A percentile compares a stretch with the other conserved stretches of the same genome.
These are phyloP conservation scores for Mesocricetus auratus DNA, from an alignment of 2,113 vertebrate species.

Conservation along the genomic window DNA sequence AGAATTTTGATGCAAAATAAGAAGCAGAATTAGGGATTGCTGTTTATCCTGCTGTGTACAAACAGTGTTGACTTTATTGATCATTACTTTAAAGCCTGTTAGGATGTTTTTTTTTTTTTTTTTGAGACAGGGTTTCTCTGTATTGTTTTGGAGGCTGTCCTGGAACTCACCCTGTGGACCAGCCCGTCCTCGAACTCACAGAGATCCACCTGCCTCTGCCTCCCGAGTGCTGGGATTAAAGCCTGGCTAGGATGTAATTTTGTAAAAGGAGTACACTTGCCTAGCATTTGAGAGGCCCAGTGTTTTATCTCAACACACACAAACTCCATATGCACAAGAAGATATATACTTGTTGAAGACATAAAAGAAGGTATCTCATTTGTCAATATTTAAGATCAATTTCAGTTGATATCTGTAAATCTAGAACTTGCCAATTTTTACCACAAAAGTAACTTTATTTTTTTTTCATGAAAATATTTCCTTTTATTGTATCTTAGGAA, in stretches of 20 bases:
- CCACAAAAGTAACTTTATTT: conserved; percentile 35
- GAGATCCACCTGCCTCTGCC: no score
- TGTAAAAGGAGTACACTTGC: background rate
- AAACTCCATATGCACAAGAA: no score
- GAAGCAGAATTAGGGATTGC: background rate
- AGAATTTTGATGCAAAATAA: background rate
- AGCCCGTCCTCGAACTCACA: no score
- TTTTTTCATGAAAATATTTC: no score
- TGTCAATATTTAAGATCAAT: background rate
- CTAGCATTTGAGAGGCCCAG: background rate
- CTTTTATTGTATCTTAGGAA: no score
- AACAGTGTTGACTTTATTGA: conserved; percentile 12
- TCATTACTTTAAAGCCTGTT: conserved; percentile 1
- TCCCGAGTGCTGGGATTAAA: no score
- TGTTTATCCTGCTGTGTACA: background rate
- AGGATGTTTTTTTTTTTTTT: background rate
- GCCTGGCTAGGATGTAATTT: no score
- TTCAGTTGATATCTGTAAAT: conserved; percentile 17
- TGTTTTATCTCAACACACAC: background rate
- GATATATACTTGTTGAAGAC: background rate
- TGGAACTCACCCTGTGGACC: no score
- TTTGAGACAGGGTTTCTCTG: no score
- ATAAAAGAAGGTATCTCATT: background rate
- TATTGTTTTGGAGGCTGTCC: no score
- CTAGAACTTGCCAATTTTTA: conserved; percentile 25